Base-by-base conservation (phyloP, 2,797 vertebrate genomes). In the Pseudochaenichthys georgianus region DNA sequence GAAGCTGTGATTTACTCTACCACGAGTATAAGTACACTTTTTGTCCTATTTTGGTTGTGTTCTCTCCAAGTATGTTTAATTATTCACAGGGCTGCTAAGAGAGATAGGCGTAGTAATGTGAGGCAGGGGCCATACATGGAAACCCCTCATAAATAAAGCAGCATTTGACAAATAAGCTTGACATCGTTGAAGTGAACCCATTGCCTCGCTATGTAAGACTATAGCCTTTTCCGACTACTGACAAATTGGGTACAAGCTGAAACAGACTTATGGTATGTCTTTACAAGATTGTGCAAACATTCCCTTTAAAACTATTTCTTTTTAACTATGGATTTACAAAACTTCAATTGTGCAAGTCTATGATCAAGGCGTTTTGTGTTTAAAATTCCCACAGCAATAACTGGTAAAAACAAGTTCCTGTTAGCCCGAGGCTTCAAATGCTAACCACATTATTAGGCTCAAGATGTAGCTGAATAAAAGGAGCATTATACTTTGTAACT, bases 141-240 rank as follows among this genome's bases (percentile, higher is more conserved):
- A 88, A 87, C 65, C 73, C 58, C 78, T 87, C 85, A 83, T 91
- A 66, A 88, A 90, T 92, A 84, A 91, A 88, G 57, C 50, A 91
- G 57, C 50, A 61, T 80, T 50, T 68, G 57, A 88, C 89, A 92
- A 90, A 92, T 81, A 89, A 82, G 77, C 64, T 52, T 68, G 57
- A 82, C 53, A 21, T 82, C 58, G 73, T 52, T 73, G 53, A 64
- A 64, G 71, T 43, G 63, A 80, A 48, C 47, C 59, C 66, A 66
- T 53, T 28, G 21, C 66, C 47, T 70, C 21, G 2, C 66, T 53
- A 15, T 81, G 64, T 73, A 81, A 84, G 19, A 4, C 42, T 70
- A 76, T 42, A 82, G 42, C 62, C 65, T 64, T 55, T 68, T 60
- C 15, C 15, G 12, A 55, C 63, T 19, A 12, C 28, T 62, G 61